Evolutionary conservation across 2,113 vertebrate genomes (phyloP), one percentile per base, ranked within the genome.

Genomic region (Trichomycterus rosablanca): DNA sequence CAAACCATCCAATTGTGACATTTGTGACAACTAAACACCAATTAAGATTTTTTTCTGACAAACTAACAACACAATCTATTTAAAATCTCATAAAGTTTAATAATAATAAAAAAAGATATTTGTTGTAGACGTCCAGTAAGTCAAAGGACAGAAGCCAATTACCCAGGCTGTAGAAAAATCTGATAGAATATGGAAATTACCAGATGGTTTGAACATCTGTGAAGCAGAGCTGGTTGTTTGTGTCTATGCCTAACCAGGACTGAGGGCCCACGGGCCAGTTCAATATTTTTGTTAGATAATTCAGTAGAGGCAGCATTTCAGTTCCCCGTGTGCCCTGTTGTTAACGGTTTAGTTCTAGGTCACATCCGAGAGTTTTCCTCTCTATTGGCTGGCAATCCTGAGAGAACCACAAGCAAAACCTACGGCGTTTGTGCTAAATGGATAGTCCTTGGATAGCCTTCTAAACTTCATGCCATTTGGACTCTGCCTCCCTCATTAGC

Each of bases 181-280:
- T 65, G 14, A 40, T 10, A 39, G 23, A 57, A 65, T 57, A 65
- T 57, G 63, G 63, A 65, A 48, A 65, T 56, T 22, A 65, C 20
- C 52, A 65, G 52, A 56, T 65, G 51, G 52, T 64, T 39, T 55
- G 28, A 64, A 64, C 62, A 64, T 64, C 62, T 64, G 62, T 40
- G 53, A 42, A 65, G 32, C 63, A 10, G 7, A 16, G 28, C 61
- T 37, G 6, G 16, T 24, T 55, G 14, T 34, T 14, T 43, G 23
- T 28, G 34, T 24, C 39, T 24, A 45, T 19, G 37, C 14, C 11
- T 12, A 48, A 23, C 19, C 45, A 26, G 32, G 28, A 53, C 19
- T 30, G 3, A 7, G 7, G 50, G 50, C 11, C 50, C 30, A 18
- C 30, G 20, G 30, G 30, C 50, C 19, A 53, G 30, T 22, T 34